Evolutionary conservation across 2,797 vertebrate species (phyloP), one percentile per base, ranked within the genome.

Genomic region (Tokudaia muenninki): DNA sequence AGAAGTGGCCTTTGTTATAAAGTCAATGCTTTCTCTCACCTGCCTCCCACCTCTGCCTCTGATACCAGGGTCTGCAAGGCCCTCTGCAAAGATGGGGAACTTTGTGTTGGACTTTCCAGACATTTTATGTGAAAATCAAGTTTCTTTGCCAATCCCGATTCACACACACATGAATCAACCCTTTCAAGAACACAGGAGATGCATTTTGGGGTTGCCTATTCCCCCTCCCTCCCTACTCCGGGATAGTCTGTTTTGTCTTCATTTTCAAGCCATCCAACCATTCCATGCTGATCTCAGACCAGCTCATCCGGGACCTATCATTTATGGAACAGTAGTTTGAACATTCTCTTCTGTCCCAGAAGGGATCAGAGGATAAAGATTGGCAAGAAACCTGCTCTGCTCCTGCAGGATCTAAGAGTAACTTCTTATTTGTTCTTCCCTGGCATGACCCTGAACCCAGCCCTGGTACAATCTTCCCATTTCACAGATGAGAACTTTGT

Each of bases 381-480:
- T 57, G 67, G 31, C n/a, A 55, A n/a, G 61, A 0, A 0, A 0
- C 41, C 16, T 1, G 1, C 29, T 41, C 10, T 52, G 50, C 0
- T 3, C 13, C 31, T n/a, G n/a, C 2, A 59, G 26, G 50, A 34
- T 52, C 55, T 37, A 41, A 67, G 29, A n/a, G 44, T 0, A 13
- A 55, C 11, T 9, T 3, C 16, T 44, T 41, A 17, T 14, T 1
- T 52, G 10, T 50, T 50, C 8, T 0, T 11, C 1, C 41, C 6
- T 13, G 57, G 3, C 7, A 22, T 12, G 2, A 1, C 26, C 1
- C 44, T 26, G 6, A 61, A 14, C 50, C 65, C 65, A 50, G 8
- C 22, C 65, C 34, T 55, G 84, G 47, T 26, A 72, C 13, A 1
- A 3, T 37, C 34, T 31, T n/a, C 29, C 26, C 52, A 11, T 47